Conservation (phyloP, 2,888 invertebrate species). For the Athrips mouffetella region DNA sequence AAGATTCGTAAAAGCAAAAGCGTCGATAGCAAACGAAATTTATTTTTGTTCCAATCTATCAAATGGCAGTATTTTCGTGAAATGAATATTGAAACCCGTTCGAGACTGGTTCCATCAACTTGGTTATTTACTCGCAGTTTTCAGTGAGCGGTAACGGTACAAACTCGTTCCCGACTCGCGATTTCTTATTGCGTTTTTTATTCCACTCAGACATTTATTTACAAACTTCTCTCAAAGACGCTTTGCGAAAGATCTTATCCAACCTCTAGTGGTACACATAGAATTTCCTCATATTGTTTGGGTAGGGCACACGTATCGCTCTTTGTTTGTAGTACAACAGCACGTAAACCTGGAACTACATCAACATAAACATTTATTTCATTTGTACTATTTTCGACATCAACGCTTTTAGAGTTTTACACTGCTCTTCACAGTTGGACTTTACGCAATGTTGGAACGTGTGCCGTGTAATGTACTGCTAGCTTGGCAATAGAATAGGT, state of each 20-base stretch:
- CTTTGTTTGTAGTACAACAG: slow-evolving; percentile 39
- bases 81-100: slow-evolving; percentile 46
- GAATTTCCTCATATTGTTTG: slow-evolving; percentile 48
- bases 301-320: slow-evolving; percentile 39
- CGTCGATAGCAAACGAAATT: background rate
- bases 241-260: background rate
- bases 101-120: slow-evolving; percentile 40
- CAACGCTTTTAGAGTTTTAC: slow-evolving; percentile 26
- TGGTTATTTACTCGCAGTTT: slow-evolving; percentile 52
- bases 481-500: slow-evolving; percentile 6
- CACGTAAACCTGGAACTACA: slow-evolving; percentile 32
- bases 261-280: slow-evolving; percentile 7
- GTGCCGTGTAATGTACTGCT: slow-evolving; percentile 18
- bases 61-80: slow-evolving; percentile 34
- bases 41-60: slow-evolving; percentile 24
- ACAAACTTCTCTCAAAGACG: slow-evolving; percentile 39
- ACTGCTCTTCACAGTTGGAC: slow-evolving; percentile 27
- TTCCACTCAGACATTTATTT: slow-evolving; percentile 48
- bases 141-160: slow-evolving; percentile 65
- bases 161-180: slow-evolving; percentile 61
- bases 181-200: slow-evolving; percentile 38
- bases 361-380: slow-evolving; percentile 28
- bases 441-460: slow-evolving; percentile 1
- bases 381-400: slow-evolving; percentile 26
- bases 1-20: slow-evolving; percentile 1